Base-by-base conservation (phyloP, 53 echinoderm and acorn worm genomes). In the Hippasteria phrygiana region DNA sequence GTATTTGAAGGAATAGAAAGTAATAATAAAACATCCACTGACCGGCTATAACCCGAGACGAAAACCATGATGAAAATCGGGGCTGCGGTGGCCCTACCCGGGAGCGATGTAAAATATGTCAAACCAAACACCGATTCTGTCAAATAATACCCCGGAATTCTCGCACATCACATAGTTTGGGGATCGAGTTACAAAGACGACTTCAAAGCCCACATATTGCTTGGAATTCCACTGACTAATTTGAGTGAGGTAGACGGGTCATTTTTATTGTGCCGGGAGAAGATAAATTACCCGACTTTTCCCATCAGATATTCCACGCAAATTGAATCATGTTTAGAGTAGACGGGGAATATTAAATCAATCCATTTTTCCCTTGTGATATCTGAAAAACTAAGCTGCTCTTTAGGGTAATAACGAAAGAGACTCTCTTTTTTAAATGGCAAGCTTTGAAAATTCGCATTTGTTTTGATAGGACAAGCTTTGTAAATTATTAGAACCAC, bases 121-220 rank as follows among this genome's bases (percentile, higher is more conserved):
- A 54, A 54, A 20, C 54, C 54, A 54, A 54, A 54, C 54, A 54
- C 54, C 54, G 54, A 54, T 16, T 16, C 54, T 16, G 54, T 17
- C 54, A 54, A 54, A 54, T 54, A 18, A 54, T 54, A 54, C 20
- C 54, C 54, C 17, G 3, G 54, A 54, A 54, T 54, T 54, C 54
- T 54, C 3, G 54, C 32, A 64, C 28, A 64, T 64, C 64, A 64
- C 29, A 28, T 64, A 64, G 64, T 64, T 29, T 64, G 64, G 64
- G 31, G 64, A 64, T 64, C 64, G 34, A 28, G 28, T 64, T 64
- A 64, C 64, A 17, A 64, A 64, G 64, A 64, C 64, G 29, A 64
- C 29, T 8, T 5, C 28, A 64, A 5, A 33, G 64, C 31, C 8
- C 28, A 5, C 64, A 28, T 64, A 64, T 64, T 64, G 64, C 64